Evolutionary conservation across 2,797 vertebrate species (phyloP), one percentile per base, ranked within the genome.

Genomic region (Bucorvus abyssinicus): DNA sequence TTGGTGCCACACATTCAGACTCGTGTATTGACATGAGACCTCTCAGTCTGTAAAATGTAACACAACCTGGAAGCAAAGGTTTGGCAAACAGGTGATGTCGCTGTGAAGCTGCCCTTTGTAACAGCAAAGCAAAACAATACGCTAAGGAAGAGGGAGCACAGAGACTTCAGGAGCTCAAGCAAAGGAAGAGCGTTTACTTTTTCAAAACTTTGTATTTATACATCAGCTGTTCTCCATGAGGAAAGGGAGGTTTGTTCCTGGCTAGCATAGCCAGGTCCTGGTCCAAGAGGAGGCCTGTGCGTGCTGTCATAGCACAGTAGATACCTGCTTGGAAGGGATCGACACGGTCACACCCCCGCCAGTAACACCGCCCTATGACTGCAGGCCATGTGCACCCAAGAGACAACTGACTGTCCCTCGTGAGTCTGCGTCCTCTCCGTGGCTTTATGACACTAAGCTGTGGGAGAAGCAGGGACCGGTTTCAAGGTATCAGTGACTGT

Each of bases 341-440:
- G 36, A 4, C 10, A 3, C 0, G 1, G 52, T 17, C 14, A 6
- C 1, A 29, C 9, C 27, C 52, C 68, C 20, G 60, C 38, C 36
- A 36, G 1, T 7, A 67, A 32, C 5, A 0, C 38, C 12, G 38
- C 38, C 59, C 60, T 14, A 6, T 0, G 26, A 12, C 45, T 6
- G 32, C 27, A 2, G 42, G 57, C 20, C 60, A 36, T 5, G 3
- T 0, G 2, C 22, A 8, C 32, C 2, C 2, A 10, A 27, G 42
- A 12, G 29, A n/a, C 29, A 75, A 22, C 29, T 7, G 52, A 19
- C 45, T 7, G 23, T n/a, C n/a, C n/a, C 45, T 9, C 11, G 45
- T 2, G 3, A 34, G 29, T 12, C 16, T 6, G 20, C 2, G 12
- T 34, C 30, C 27, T 23, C 87, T 42, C 34, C 7, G 0, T 6